Conservation (phyloP, 2,797 vertebrate species). For the Acridotheres tristis region DNA sequence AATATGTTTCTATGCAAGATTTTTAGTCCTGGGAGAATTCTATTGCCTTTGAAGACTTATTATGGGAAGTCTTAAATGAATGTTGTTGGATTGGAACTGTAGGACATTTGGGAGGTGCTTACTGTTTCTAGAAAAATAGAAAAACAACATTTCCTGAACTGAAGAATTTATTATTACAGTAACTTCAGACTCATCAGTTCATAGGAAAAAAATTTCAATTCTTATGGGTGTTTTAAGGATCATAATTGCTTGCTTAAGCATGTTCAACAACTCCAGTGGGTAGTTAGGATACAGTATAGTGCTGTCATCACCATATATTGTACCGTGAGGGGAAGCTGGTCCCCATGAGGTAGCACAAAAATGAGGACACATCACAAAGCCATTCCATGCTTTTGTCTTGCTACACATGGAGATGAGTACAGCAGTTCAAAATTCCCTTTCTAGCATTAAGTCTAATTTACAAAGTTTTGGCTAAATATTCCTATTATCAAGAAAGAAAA, state of each 20-base stretch:
- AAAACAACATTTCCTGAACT: not conserved
- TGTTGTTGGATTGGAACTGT: not conserved
- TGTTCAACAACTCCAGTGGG: not conserved
- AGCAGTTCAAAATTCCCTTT: not conserved
- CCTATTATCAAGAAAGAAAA: not conserved
- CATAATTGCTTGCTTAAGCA: not conserved
- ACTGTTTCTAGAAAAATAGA: not conserved
- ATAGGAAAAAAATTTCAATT: not conserved
- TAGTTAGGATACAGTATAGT: rapidly evolving
- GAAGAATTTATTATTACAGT: not conserved
- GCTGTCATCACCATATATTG: not conserved
- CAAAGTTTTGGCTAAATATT: not conserved
- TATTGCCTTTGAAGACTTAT: not conserved
- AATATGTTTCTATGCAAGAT: not conserved
- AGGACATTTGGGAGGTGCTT: not conserved
- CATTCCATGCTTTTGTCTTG: not conserved
- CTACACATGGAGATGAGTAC: not conserved
- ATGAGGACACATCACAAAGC: not conserved
- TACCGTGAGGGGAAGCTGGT: not conserved
- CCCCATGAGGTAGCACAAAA: not conserved
- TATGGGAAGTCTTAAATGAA: not conserved
- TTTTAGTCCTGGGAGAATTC: not conserved
- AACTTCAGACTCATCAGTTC: not conserved
- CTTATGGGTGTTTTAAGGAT: not conserved
- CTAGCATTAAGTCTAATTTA: not conserved